Evolutionary conservation across 2,888 invertebrate genomes (phyloP).

Genomic region (Morpho deidamia): DNA sequence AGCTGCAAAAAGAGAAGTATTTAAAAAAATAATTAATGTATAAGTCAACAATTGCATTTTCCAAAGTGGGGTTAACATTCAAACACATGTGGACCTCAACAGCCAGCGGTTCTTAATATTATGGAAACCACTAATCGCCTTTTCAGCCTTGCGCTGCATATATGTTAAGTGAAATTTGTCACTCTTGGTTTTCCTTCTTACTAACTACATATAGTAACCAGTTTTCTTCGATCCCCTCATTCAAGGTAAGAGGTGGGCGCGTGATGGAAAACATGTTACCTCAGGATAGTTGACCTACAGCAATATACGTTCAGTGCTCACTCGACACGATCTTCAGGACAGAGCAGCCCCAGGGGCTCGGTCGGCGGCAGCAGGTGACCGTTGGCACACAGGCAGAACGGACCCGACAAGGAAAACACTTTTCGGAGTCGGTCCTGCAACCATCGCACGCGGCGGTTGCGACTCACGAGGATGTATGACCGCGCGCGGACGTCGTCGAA

Average conservation of each 20-base stretch:
- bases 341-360: conserved; percentile 49
- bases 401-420: conserved; percentile 35
- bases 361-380: conserved; percentile 51
- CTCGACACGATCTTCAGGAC: conserved; percentile 43
- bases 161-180: not conserved
- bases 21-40: no score
- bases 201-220: no score
- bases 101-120: no score
- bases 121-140: not conserved
- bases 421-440: conserved; percentile 42
- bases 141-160: not conserved
- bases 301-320: conserved; percentile 28
- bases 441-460: conserved; percentile 39
- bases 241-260: not conserved
- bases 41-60: no score
- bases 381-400: conserved; percentile 29
- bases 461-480: conserved; percentile 25
- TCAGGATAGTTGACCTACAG: not conserved
- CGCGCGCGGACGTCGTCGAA: conserved; percentile 43
- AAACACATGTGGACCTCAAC: no score
- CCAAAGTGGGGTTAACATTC: no score
- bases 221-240: not conserved
- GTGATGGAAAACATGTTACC: not conserved
- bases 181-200: no score
- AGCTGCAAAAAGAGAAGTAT: no score